Evolutionary conservation across 2,113 vertebrate genomes (phyloP), one percentile per base, ranked within the genome.

Genomic region (Calyptommatus sinebrachiatus): DNA sequence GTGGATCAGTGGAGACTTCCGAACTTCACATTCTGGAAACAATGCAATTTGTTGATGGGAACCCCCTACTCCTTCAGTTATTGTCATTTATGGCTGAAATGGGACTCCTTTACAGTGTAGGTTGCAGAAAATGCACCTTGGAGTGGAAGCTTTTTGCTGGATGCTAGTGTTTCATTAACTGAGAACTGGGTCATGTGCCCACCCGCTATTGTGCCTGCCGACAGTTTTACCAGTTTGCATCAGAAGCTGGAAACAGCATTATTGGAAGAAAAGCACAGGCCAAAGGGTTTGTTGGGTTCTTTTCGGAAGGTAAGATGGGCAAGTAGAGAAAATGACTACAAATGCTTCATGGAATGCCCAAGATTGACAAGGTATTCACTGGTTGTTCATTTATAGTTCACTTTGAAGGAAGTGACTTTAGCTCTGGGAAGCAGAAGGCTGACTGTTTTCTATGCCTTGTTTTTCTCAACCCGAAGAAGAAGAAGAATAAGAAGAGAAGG

Each of bases 121-220:
- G 85, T 76, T 86, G 84, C 57, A 66, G 61, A 74, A 75, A 65
- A 18, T 20, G 1, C 73, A 69, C 29, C 78, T 71, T 81, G 24
- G 50, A 16, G 76, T 87, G 61, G 28, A 60, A 79, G 71, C 85
- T 83, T 82, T 81, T 76, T 79, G 73, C 84, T 73, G 80, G 26
- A 21, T 80, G 84, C 26, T 78, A 80, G 82, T 81, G 80, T 87
- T 89, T 86, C 28, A 6, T 46, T 69, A 80, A 60, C 76, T 73
- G 81, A 86, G 71, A 80, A 65, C 74, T 81, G 74, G 79, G 76
- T 88, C 14, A 50, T 26, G 29, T 8, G 57, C 0, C 7, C 0
- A 0, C 31, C n/a, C 8, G 46, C 31, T 28, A n/a, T 20, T 76
- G 53, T 82, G 72, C 0, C n/a, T n/a, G 78, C 45, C 62, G 50